These are phyloP conservation scores for Bucco capensis DNA, from an alignment of 2,113 vertebrate genomes.

Conservation along the genomic window DNA sequence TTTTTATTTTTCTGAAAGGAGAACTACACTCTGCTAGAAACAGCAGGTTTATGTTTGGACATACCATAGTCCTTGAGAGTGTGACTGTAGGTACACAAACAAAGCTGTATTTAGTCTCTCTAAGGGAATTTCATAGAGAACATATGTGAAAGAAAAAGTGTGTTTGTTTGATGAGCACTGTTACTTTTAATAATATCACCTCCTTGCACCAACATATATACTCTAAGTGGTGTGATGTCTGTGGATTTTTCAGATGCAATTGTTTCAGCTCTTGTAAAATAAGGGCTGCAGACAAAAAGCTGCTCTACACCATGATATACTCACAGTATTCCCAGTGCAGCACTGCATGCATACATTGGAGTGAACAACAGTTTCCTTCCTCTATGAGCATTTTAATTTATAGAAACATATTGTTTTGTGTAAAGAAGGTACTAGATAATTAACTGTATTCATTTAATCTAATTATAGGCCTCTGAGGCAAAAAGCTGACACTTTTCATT, in stretches of 20 bases:
- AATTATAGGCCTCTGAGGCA: conserved; percentile 59
- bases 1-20: neutral
- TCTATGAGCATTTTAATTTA: conserved; percentile 50
- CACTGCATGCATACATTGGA: neutral
- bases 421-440: conserved; percentile 63
- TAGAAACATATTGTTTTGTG: conserved; percentile 54
- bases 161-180: neutral
- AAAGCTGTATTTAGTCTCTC: conserved; percentile 2
- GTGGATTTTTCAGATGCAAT: neutral
- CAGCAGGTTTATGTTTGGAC: neutral
- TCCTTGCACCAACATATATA: neutral
- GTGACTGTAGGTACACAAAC: conserved; percentile 24
- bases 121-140: neutral
- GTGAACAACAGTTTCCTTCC: conserved; percentile 22
- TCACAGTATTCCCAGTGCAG: neutral
- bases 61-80: neutral
- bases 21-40: neutral
- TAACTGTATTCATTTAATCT: conserved; percentile 59
- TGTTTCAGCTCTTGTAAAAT: neutral
- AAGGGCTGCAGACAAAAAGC: conserved; percentile 11
- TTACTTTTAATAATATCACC: neutral
- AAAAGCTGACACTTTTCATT: conserved; percentile 62
- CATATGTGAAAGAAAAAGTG: neutral
- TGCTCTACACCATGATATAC: neutral
- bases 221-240: neutral